Evolutionary conservation across 92 coral and sea anemone species (phyloP), one percentile per base, ranked within the genome.

Genomic region (Siderastrea siderea): DNA sequence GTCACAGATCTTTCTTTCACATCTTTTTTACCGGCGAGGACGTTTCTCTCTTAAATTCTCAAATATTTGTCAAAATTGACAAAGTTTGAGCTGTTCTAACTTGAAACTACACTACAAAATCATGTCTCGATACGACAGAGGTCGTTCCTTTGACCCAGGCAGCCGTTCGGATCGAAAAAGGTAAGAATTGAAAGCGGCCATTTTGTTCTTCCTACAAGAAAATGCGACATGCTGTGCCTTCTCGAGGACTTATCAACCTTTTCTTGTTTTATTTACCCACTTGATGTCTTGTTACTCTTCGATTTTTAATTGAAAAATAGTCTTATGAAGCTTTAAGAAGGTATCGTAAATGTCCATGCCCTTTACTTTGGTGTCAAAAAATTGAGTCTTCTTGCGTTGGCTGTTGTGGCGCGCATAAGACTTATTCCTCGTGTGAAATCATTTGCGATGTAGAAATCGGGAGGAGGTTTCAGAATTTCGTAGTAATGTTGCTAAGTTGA

Each of bases 151-250:
- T 82, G 99, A 98, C 87, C 87, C 98, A 75, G 96, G 96, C 2
- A 98, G 98, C 71, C 99, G 99, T 76, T 98, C 99, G 68, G 99
- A 98, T 68, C 96, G 99, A 75, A 98, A 98, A 91, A 96, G 99
- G 99, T 98, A 85, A 83, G 96, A 66, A 62, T 38, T 44, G 57
- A 43, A 13, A 14, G 2, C 50, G 68, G 67, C 14, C 81, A 57
- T 12, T 8, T 15, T 49, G 69, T 16, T 26, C 38, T 6, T 47
- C 50, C 50, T 38, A 19, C 62, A 45, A 69, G 55, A 53, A 53
- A 26, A 26, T 26, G 38, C 38, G 38, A 26, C 38, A 26, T 26
- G 38, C 38, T 26, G 38, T 26, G 38, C 38, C 57, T 1, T 61
- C 19, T 61, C 19, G 7, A 19, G 38, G 38, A 0, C 38, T 26